These are phyloP conservation scores for Esperia sulphurella DNA, from an alignment of 2,888 invertebrate genomes.

Conservation along the genomic window DNA sequence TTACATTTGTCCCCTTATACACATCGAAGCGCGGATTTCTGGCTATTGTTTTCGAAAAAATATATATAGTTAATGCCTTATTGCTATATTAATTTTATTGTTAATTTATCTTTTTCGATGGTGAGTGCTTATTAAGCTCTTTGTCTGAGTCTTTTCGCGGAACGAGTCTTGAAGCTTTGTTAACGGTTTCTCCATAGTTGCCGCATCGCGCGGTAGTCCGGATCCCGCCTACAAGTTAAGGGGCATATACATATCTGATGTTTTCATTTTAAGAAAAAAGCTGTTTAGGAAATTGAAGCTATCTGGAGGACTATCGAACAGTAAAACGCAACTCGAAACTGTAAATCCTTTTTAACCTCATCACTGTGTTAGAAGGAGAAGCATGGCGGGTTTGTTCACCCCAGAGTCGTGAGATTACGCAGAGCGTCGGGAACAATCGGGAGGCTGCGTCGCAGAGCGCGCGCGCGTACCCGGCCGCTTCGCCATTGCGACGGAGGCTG, in stretches of 20 bases:
- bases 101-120: too few relatives aligned
- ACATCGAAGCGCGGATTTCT: too few relatives aligned
- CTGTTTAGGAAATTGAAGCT: conserved; percentile 6
- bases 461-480: conserved; percentile 77
- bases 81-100: too few relatives aligned
- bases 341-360: conserved; percentile 75
- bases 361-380: conserved; percentile 73
- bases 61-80: too few relatives aligned
- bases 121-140: too few relatives aligned
- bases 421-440: conserved; percentile 59
- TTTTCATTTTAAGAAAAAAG: conserved; percentile 17
- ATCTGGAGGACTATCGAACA: conserved; percentile 55
- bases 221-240: conserved; percentile 22
- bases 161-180: too few relatives aligned
- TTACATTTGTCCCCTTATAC: too few relatives aligned
- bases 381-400: conserved; percentile 73
- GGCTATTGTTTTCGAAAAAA: too few relatives aligned
- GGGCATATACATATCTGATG: too few relatives aligned
- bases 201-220: too few relatives aligned
- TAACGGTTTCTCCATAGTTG: too few relatives aligned
- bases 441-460: conserved; percentile 72
- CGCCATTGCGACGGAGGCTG: conserved; percentile 78
- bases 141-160: too few relatives aligned
- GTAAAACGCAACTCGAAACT: conserved; percentile 67
- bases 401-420: conserved; percentile 54